phyloP scores from a whole-genome alignment of 2,113 vertebrate species.

The Apaloderma vittatum region DNA sequence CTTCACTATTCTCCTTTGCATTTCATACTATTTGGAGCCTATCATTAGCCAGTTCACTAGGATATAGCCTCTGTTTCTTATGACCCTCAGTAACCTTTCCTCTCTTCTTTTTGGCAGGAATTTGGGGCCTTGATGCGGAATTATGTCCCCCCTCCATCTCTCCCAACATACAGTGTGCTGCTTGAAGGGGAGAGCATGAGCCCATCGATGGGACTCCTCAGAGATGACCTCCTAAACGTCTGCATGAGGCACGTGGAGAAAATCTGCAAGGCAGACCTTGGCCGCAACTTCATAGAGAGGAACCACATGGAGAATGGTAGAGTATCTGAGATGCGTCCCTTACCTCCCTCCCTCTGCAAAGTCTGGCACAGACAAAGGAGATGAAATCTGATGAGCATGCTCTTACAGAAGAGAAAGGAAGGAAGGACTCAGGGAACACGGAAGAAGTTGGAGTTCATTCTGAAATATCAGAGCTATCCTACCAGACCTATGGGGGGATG shows the following conservation, averaged over 20 bases:
- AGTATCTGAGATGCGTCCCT: neutral
- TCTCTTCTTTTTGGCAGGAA: slow-evolving; percentile 67
- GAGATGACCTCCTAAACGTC: slow-evolving; percentile 80
- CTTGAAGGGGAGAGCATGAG: slow-evolving; percentile 84
- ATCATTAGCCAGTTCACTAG: neutral
- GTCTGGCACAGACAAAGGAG: neutral
- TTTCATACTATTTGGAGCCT: neutral
- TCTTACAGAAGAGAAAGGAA: neutral
- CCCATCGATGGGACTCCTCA: slow-evolving; percentile 79
- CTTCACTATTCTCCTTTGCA: neutral
- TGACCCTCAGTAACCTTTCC: neutral
- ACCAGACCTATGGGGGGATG: neutral
- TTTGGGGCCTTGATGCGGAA: slow-evolving; percentile 83
- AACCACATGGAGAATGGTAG: slow-evolving; percentile 83
- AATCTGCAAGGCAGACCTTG: slow-evolving; percentile 82
- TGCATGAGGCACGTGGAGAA: slow-evolving; percentile 86
- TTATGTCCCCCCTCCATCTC: slow-evolving; percentile 79
- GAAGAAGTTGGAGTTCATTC: neutral
- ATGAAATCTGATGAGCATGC: neutral
- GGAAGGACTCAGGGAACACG: neutral
- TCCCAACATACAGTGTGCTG: slow-evolving; percentile 83
- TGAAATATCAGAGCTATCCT: neutral
- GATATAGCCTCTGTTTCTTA: neutral
- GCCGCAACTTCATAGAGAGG: slow-evolving; percentile 83
- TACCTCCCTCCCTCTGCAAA: neutral